Conservation (phyloP, 2,888 invertebrate genomes). For the Embidobia sp. region DNA sequence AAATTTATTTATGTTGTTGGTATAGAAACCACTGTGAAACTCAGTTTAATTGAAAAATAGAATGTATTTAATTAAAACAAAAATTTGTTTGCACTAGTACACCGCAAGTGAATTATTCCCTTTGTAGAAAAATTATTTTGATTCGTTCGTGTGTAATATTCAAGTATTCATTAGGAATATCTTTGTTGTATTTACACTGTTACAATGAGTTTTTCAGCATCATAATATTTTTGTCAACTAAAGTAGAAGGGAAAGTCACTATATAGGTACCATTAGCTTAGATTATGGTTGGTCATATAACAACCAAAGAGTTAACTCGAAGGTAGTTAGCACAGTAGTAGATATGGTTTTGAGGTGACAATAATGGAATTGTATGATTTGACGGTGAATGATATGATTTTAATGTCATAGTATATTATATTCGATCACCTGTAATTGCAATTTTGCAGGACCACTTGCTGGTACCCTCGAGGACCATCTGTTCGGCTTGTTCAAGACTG, state of each 20-base stretch:
- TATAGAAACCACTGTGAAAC: no score
- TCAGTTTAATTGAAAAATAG: no score
- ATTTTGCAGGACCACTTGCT: constrained; percentile 99
- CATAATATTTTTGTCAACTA: neutral
- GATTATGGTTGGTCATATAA: constrained; percentile 46
- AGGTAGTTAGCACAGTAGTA: constrained; percentile 13
- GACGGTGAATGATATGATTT: constrained; percentile 48
- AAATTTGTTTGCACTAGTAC: no score
- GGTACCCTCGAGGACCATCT: constrained; percentile 98
- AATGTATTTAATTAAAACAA: no score
- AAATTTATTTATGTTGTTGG: no score
- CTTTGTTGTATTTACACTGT: no score
- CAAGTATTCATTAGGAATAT: no score
- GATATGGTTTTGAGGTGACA: constrained; percentile 20
- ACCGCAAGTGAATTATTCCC: no score
- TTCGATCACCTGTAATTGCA: constrained; percentile 94
- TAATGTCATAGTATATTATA: constrained; percentile 62
- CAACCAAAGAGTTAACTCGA: constrained; percentile 40
- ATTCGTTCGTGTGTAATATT: no score
- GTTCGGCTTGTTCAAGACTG: constrained; percentile 98
- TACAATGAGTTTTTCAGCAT: no score
- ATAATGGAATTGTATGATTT: constrained; percentile 43
- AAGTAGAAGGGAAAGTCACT: constrained; percentile 30
- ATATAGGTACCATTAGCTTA: constrained; percentile 44
- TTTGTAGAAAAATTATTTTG: no score